Evolutionary conservation across 2,888 invertebrate species (phyloP).

Genomic region (Eustalomyia histrio): DNA sequence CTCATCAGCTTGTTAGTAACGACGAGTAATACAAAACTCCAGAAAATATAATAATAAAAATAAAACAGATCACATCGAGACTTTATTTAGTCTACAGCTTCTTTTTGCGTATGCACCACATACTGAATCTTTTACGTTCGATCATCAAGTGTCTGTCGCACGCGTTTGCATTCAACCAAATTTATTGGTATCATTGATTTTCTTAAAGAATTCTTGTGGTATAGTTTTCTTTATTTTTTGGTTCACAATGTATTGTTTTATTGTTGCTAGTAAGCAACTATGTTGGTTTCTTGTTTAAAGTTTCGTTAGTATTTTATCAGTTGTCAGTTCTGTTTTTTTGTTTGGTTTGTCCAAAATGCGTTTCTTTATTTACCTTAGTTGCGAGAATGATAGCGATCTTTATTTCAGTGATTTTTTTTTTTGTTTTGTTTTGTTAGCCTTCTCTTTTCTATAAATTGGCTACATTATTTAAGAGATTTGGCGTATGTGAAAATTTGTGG

Average conservation of each 20-base stretch:
- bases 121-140: constrained; percentile 39
- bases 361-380: constrained; percentile 52
- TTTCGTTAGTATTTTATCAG: constrained; percentile 65
- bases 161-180: constrained; percentile 77
- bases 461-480: constrained; percentile 31
- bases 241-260: constrained; percentile 53
- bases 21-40: constrained; percentile 38
- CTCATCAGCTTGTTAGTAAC: constrained; percentile 76
- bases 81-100: constrained; percentile 45
- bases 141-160: constrained; percentile 71
- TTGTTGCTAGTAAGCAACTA: constrained; percentile 51
- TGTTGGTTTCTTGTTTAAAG: constrained; percentile 61
- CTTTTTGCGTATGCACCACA: constrained; percentile 42
- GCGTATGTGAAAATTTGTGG: constrained; percentile 40
- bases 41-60: constrained; percentile 10
- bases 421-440: too few relatives aligned
- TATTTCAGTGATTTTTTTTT: constrained; percentile 42
- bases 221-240: constrained; percentile 3
- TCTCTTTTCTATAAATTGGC: constrained; percentile 42
- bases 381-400: constrained; percentile 63
- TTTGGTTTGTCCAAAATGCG: constrained; percentile 51
- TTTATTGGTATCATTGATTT: constrained; percentile 75
- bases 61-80: constrained; percentile 28
- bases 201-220: constrained; percentile 59
- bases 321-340: constrained; percentile 54